These are phyloP conservation scores for Mionectes olivaceus DNA, from an alignment of 2,797 vertebrate genomes.

Conservation along the genomic window DNA sequence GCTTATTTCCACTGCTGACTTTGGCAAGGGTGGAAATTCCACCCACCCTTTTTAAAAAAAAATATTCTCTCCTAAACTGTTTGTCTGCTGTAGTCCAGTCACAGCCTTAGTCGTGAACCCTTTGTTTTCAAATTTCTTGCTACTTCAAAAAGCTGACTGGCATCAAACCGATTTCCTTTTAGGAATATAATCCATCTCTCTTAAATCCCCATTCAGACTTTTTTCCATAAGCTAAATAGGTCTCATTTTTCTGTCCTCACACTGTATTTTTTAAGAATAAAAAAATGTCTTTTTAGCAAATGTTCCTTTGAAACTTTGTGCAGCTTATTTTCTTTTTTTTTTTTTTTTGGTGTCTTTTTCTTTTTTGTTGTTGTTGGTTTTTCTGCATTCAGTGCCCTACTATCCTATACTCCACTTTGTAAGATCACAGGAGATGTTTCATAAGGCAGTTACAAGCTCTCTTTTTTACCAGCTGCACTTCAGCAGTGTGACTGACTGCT, in stretches of 20 bases:
- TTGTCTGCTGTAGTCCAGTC: slow-evolving; percentile 49
- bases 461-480: background rate
- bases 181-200: slow-evolving; percentile 69
- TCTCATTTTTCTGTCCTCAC: slow-evolving; percentile 65
- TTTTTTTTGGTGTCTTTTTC: too few relatives aligned
- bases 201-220: slow-evolving; percentile 63
- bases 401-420: background rate
- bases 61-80: slow-evolving; percentile 58
- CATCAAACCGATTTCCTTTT: slow-evolving; percentile 72
- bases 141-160: slow-evolving; percentile 74
- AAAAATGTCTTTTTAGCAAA: background rate
- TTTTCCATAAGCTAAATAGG: slow-evolving; percentile 62
- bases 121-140: slow-evolving; percentile 71
- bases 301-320: background rate
- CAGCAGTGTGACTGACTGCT: background rate
- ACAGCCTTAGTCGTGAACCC: slow-evolving; percentile 58
- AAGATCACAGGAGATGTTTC: background rate
- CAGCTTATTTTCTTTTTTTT: background rate
- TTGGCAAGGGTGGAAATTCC: slow-evolving; percentile 62
- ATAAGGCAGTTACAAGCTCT: background rate
- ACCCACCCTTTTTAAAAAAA: slow-evolving; percentile 32
- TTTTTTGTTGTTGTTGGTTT: background rate
- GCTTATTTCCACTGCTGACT: slow-evolving; percentile 72
- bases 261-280: slow-evolving; percentile 40
- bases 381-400: background rate